Conservation (phyloP, 2,113 vertebrate species). For the Pteropus alecto region DNA sequence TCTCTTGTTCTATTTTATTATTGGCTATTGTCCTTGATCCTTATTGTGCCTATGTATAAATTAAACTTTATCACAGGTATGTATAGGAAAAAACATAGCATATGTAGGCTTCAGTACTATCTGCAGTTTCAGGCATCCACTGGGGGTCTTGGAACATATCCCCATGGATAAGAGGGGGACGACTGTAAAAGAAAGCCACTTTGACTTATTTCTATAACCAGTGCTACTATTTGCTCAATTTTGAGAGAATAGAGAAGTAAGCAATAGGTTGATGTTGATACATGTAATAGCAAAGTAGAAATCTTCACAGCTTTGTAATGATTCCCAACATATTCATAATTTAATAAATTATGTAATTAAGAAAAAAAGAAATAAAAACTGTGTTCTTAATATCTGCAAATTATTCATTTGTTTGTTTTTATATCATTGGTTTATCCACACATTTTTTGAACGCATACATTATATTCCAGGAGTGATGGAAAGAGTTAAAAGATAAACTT, state of each 20-base stretch:
- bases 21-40: neutral
- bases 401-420: neutral
- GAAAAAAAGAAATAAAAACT: neutral
- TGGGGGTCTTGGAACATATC: neutral
- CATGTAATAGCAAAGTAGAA: neutral
- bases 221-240: neutral
- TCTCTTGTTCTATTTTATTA: neutral
- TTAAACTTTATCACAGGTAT: neutral
- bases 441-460: neutral
- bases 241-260: neutral
- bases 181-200: neutral
- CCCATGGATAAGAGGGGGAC: neutral
- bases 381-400: neutral
- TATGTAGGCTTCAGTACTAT: neutral
- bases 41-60: neutral
- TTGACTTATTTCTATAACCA: neutral
- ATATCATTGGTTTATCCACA: neutral
- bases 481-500: neutral
- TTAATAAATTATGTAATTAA: neutral
- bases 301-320: neutral
- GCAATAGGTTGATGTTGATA: neutral
- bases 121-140: neutral
- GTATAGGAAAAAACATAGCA: neutral
- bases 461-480: neutral
- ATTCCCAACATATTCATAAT: neutral